These are phyloP conservation scores for Bradypodion pumilum DNA, from an alignment of 2,797 vertebrate genomes.

Conservation along the genomic window DNA sequence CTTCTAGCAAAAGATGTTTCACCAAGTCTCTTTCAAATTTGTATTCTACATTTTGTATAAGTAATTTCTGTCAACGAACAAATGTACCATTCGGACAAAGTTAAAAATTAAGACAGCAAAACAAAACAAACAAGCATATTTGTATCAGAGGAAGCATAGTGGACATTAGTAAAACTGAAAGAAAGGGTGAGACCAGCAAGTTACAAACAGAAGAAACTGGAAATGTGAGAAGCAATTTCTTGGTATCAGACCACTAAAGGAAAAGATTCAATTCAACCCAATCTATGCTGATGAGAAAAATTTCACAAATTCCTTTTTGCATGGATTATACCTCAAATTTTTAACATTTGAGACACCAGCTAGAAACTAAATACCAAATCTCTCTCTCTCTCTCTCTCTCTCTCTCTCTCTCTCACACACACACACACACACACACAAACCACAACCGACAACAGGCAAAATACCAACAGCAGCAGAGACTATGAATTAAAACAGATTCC, in stretches of 20 bases:
- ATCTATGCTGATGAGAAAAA: background rate
- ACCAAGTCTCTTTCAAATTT: background rate
- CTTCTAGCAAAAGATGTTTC: background rate
- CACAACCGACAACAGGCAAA: background rate
- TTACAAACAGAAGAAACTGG: slow-evolving; percentile 23
- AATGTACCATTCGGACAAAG: background rate
- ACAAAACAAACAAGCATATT: background rate
- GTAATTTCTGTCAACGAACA: background rate
- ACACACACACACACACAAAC: background rate
- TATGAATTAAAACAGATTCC: no score
- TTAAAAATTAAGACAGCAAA: background rate
- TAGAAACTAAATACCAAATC: background rate
- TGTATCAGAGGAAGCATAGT: slow-evolving; percentile 8
- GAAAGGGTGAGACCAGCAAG: slow-evolving; percentile 8
- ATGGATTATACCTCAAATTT: background rate
- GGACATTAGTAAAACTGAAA: slow-evolving; percentile 13
- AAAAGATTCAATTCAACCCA: background rate
- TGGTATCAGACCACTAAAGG: background rate
- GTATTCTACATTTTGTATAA: no score
- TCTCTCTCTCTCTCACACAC: background rate
- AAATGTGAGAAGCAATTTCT: slow-evolving; percentile 23
- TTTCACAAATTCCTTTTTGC: background rate
- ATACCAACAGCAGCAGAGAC: no score
- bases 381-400: background rate
- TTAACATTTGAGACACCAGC: background rate